Conservation (phyloP, 2,888 invertebrate species). For the Dolichopus griseipennis region DNA sequence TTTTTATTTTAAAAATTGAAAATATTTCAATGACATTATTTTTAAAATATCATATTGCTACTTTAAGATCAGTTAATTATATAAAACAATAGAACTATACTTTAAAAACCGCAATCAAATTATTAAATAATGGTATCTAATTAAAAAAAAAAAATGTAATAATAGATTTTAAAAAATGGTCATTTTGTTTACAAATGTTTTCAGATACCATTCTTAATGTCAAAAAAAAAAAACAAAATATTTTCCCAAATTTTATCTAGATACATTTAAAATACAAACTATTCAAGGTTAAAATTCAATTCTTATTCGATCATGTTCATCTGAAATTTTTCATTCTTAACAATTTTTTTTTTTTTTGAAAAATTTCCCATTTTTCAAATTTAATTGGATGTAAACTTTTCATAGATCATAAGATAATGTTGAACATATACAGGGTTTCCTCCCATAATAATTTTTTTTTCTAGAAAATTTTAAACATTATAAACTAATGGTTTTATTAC, state of each 20-base stretch:
- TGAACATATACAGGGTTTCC: neutral
- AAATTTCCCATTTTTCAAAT: neutral
- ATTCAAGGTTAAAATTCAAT: neutral
- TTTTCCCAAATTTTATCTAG: neutral
- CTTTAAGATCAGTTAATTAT: no score
- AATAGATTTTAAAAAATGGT: neutral
- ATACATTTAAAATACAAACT: neutral
- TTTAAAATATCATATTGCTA: no score
- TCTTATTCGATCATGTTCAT: neutral
- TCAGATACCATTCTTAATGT: neutral
- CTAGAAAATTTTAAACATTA: neutral
- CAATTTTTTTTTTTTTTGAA: neutral
- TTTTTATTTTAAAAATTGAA: no score
- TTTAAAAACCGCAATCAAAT: neutral
- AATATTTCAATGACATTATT: no score
- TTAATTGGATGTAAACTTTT: no score
- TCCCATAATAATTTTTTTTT: neutral
- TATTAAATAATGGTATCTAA: neutral
- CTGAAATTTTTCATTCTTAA: neutral
- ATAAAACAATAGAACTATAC: no score
- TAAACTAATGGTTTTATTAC: no score
- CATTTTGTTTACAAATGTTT: conserved; percentile 1
- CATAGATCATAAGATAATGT: neutral
- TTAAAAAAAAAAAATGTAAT: no score
- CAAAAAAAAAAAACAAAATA: neutral